Conservation (phyloP, 2,888 invertebrate genomes). For the Agonopterix heracliana region DNA sequence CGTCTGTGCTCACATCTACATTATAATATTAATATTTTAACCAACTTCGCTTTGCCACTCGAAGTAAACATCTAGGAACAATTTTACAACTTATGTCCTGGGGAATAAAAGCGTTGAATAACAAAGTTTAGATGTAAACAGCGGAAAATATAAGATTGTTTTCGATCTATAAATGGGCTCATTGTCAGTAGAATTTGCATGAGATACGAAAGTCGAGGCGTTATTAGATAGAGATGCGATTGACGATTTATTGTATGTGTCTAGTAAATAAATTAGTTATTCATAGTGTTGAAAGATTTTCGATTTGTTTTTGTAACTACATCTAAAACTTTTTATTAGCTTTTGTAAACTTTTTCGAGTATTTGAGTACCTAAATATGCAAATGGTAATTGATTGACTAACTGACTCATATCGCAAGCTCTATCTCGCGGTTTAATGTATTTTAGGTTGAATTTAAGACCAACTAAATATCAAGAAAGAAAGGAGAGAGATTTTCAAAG, state of each 20-base stretch:
- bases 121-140: constrained; percentile 6
- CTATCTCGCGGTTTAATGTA: too few species aligned
- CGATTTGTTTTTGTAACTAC: too few species aligned
- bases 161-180: constrained; percentile 53
- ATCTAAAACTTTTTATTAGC: too few species aligned
- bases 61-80: constrained; percentile 1
- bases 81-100: constrained; percentile 15
- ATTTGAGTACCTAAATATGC: too few species aligned
- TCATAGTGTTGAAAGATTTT: constrained; percentile 1
- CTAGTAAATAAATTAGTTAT: constrained; percentile 20
- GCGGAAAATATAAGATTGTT: constrained; percentile 18
- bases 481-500: too few species aligned
- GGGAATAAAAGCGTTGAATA: constrained; percentile 10
- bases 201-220: constrained; percentile 64
- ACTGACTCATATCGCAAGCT: too few species aligned
- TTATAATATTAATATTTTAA: constrained; percentile 57
- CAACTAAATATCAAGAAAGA: too few species aligned
- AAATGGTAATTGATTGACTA: too few species aligned
- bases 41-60: constrained; percentile 14
- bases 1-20: constrained; percentile 50
- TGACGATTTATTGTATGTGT: constrained; percentile 38
- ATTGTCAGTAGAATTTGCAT: constrained; percentile 73
- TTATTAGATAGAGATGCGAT: constrained; percentile 45
- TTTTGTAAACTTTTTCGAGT: too few species aligned
- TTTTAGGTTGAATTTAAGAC: too few species aligned